These are phyloP conservation scores for Tiliqua scincoides DNA, from an alignment of 2,113 vertebrate species.

Conservation along the genomic window DNA sequence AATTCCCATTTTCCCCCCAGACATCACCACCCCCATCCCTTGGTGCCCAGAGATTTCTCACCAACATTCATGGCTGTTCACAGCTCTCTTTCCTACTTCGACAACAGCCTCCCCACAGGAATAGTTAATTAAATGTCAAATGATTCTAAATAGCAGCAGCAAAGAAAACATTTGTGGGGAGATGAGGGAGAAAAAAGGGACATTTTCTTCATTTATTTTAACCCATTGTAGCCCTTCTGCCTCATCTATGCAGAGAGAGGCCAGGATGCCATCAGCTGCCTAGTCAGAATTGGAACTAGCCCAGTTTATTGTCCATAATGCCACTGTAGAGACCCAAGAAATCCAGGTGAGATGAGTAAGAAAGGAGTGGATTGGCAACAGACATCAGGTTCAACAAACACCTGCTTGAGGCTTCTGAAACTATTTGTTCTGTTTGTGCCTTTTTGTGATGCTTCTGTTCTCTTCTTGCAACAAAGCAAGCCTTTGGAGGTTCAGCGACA, in stretches of 20 bases:
- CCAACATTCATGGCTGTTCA: neutral
- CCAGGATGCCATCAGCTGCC: neutral
- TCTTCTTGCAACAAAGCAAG: neutral
- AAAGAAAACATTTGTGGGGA: neutral
- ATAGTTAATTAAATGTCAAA: constrained; percentile 34
- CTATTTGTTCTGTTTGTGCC: neutral
- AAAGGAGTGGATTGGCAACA: neutral
- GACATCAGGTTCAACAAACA: neutral
- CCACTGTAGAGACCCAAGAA: neutral
- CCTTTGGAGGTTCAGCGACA: neutral
- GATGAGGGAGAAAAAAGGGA: neutral
- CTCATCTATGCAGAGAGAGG: neutral
- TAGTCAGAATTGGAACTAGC: neutral
- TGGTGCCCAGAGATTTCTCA: neutral
- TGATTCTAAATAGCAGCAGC: constrained; percentile 1
- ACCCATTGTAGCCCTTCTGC: neutral
- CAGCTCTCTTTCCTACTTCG: neutral
- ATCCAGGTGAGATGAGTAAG: no score
- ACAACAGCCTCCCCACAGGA: neutral
- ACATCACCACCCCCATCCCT: neutral
- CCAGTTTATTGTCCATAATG: neutral
- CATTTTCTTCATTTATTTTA: neutral
- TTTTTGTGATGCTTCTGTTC: neutral
- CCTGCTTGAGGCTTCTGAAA: neutral
- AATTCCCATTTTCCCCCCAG: neutral